Evolutionary conservation across 92 coral and sea anemone genomes (phyloP).

Genomic region (Palythoa grandis): DNA sequence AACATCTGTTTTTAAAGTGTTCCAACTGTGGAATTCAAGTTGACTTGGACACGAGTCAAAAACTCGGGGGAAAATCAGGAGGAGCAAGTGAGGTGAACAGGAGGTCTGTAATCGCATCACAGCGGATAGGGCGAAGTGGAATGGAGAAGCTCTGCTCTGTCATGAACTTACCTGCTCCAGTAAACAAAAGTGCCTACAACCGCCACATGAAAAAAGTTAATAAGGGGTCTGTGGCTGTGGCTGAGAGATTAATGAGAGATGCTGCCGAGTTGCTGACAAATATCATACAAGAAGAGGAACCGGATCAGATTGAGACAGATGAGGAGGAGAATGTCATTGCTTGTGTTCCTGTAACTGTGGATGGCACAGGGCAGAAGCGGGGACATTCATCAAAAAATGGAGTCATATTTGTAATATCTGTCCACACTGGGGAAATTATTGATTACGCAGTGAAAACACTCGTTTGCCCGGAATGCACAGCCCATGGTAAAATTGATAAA

Average conservation of each 20-base stretch:
- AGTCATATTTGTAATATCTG: conserved; percentile 21
- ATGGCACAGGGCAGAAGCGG: conserved; percentile 56
- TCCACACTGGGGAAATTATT: conserved; percentile 50
- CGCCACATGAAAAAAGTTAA: neutral
- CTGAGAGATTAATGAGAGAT: conserved; percentile 16
- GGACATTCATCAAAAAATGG: conserved; percentile 56
- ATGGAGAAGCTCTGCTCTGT: conserved; percentile 53
- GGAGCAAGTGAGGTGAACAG: conserved; percentile 65
- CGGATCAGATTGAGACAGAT: conserved; percentile 5
- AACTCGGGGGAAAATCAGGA: conserved; percentile 52
- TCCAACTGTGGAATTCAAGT: conserved; percentile 39
- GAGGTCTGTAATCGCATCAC: conserved; percentile 58
- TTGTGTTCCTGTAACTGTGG: conserved; percentile 45
- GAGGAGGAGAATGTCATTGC: neutral
- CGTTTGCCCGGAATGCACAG: conserved; percentile 50
- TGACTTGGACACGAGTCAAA: conserved; percentile 51
- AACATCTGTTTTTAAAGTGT: conserved; percentile 42
- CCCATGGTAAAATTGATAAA: conserved; percentile 36
- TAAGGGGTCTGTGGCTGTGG: conserved; percentile 3
- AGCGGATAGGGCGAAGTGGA: conserved; percentile 49
- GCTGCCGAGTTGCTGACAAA: neutral
- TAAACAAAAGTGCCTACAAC: conserved; percentile 57
- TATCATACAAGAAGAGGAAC: neutral
- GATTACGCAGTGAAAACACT: conserved; percentile 47
- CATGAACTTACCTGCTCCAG: conserved; percentile 70